Percentiles rank a stretch among this genome's conserved stretches.
Conservation (phyloP, 2,888 invertebrate genomes). For the Halictus ligatus region DNA sequence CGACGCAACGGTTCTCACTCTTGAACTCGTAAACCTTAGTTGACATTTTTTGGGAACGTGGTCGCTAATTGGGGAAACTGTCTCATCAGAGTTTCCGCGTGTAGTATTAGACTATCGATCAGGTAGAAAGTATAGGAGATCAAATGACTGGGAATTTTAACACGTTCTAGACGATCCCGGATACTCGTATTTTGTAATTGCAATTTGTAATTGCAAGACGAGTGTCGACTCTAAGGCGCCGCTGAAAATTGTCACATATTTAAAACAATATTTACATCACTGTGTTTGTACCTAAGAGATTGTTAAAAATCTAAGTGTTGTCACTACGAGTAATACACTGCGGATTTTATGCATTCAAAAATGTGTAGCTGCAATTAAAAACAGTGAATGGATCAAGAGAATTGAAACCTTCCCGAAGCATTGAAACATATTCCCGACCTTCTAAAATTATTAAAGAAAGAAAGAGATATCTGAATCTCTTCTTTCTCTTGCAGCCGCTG, state of each 20-base stretch:
- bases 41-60: neutral
- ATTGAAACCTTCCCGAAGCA: neutral
- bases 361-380: neutral
- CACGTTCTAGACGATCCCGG: too few species aligned
- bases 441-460: neutral
- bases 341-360: too few species aligned
- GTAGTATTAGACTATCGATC: neutral
- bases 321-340: too few species aligned
- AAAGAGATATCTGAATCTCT: neutral
- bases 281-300: too few species aligned
- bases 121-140: neutral
- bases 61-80: neutral
- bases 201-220: too few species aligned
- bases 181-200: too few species aligned
- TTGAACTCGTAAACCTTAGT: neutral
- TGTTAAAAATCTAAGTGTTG: too few species aligned
- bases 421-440: neutral
- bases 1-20: constrained; percentile 23
- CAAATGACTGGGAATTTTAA: too few species aligned
- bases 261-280: neutral
- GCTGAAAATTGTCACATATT: too few species aligned
- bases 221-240: neutral
- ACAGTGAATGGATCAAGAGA: neutral
- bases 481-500: neutral
- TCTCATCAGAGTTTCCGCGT: neutral